Conservation (phyloP, 2,797 vertebrate species). For the Alcedo atthis region DNA sequence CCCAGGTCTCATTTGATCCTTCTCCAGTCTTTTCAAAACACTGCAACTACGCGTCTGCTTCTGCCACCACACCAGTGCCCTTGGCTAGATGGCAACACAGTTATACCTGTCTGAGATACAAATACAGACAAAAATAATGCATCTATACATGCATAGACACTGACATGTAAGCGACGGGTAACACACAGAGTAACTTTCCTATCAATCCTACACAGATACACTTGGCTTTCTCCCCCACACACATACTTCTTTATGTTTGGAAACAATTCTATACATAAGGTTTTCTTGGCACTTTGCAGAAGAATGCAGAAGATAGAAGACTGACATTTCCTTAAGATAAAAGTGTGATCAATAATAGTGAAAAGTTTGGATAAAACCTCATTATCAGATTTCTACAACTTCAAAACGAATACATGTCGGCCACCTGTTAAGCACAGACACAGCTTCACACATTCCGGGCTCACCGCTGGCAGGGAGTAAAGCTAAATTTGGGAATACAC, state of each 20-base stretch:
- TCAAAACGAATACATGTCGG: fast-evolving
- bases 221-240: neutral
- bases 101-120: fast-evolving
- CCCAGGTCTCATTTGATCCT: neutral
- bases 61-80: neutral
- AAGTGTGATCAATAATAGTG: neutral
- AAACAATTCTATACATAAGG: neutral
- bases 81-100: neutral
- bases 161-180: fast-evolving
- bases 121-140: neutral
- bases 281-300: neutral
- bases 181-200: neutral
- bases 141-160: neutral
- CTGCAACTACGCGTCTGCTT: neutral
- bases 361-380: neutral
- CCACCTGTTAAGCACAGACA: neutral
- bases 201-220: neutral
- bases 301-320: neutral
- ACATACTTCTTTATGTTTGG: neutral
- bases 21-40: neutral
- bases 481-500: neutral
- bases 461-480: neutral
- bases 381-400: neutral
- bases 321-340: neutral
- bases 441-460: neutral